A percentile compares a stretch with the other conserved stretches of the same genome.
Conservation (phyloP, 2,113 vertebrate species). For the Megaleporinus macrocephalus region DNA sequence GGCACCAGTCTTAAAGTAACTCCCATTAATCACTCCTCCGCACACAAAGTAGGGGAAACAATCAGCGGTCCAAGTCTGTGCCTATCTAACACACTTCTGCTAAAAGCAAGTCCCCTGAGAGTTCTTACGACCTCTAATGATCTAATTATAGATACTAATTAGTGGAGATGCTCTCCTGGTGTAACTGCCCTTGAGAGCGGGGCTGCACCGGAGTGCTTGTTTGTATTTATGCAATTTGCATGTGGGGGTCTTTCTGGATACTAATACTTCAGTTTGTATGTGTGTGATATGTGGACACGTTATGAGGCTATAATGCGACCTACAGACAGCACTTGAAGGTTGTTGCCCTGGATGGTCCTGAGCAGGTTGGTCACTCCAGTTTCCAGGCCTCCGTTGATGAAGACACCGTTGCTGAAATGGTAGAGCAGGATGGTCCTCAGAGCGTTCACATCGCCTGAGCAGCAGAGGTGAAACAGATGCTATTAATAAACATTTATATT, state of each 20-base stretch:
- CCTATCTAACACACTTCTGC: background rate
- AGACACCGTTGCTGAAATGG: conserved; percentile 89
- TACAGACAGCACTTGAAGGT: conserved; percentile 83
- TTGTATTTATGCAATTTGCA: too few relatives aligned
- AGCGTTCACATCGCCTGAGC: conserved; percentile 83
- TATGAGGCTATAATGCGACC: conserved; percentile 42
- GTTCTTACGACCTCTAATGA: background rate
- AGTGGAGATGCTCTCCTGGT: background rate
- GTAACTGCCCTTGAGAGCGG: background rate
- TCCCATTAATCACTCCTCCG: background rate
- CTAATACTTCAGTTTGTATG: too few relatives aligned
- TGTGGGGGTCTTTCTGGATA: too few relatives aligned
- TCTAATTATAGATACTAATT: background rate
- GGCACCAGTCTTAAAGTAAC: conserved; percentile 13
- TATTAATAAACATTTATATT: background rate
- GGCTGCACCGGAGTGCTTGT: background rate
- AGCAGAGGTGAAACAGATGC: background rate
- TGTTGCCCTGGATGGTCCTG: conserved; percentile 90
- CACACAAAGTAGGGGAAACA: background rate
- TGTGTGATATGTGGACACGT: background rate
- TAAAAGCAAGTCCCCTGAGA: background rate
- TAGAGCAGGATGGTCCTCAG: conserved; percentile 93
- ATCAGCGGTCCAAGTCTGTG: background rate
- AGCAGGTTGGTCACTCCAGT: conserved; percentile 92
- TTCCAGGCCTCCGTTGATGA: conserved; percentile 93